Conservation (phyloP, 2,113 vertebrate genomes). For the Alligator mississippiensis region DNA sequence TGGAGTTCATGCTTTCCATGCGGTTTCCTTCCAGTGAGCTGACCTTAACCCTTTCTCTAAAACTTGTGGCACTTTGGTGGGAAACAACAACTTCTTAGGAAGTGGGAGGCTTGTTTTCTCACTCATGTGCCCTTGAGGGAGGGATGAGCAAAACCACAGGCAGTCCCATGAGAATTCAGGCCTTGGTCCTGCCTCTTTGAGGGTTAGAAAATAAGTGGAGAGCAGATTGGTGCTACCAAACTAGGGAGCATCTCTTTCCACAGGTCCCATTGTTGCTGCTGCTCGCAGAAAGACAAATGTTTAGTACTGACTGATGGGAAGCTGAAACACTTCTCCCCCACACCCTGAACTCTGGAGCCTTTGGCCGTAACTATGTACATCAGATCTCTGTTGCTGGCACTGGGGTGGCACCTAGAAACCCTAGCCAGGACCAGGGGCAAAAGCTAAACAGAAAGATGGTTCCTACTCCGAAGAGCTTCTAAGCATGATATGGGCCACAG, state of each 20-base stretch:
- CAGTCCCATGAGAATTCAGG: neutral
- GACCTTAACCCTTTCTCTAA: neutral
- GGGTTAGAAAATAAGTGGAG: neutral
- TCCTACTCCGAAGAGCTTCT: neutral
- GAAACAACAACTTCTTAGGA: neutral
- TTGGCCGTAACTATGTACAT: neutral
- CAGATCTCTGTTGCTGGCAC: neutral
- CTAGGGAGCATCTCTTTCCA: neutral
- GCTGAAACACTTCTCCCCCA: neutral
- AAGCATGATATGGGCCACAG: neutral
- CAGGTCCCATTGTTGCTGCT: neutral
- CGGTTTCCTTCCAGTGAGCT: neutral
- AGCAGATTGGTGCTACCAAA: neutral
- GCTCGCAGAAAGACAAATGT: neutral
- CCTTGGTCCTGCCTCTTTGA: neutral
- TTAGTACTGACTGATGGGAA: neutral
- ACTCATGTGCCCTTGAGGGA: neutral
- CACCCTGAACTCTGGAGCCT: neutral
- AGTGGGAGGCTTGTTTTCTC: neutral
- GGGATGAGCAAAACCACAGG: neutral
- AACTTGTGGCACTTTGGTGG: neutral
- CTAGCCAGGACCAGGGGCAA: neutral
- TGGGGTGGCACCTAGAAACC: neutral
- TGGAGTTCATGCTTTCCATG: neutral
- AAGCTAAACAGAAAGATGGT: neutral